These are phyloP conservation scores for Cephalopholis sonnerati DNA, from an alignment of 2,113 vertebrate species.

Conservation along the genomic window DNA sequence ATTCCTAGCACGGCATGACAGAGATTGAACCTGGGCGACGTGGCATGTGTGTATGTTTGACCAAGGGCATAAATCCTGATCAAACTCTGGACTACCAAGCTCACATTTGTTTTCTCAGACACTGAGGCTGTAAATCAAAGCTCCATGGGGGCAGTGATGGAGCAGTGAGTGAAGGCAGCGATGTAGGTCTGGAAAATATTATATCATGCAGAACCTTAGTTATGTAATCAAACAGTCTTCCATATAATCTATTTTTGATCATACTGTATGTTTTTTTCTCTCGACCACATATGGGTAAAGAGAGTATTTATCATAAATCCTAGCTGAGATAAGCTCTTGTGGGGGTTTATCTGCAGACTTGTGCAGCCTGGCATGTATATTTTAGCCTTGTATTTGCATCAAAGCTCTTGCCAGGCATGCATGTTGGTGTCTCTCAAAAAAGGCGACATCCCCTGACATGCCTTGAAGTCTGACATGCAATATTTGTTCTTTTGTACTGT, in stretches of 20 bases:
- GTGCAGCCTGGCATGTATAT: conserved; percentile 1
- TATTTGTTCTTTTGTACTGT: conserved; percentile 16
- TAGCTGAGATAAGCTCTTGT: background rate
- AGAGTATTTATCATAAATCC: conserved; percentile 21
- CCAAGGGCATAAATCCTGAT: conserved; percentile 47
- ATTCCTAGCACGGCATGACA: conserved; percentile 6
- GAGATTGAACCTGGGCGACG: background rate
- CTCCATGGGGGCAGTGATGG: conserved; percentile 22
- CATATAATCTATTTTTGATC: conserved; percentile 17
- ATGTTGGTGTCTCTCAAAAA: conserved; percentile 31
- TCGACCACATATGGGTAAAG: conserved; percentile 14
- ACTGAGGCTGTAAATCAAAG: conserved; percentile 38
- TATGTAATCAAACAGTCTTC: background rate
- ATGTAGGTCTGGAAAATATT: conserved; percentile 13
- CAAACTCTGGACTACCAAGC: conserved; percentile 30
- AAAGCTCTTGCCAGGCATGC: conserved; percentile 16
- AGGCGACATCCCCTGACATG: conserved; percentile 2
- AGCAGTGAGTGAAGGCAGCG: conserved; percentile 17
- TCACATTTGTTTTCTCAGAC: conserved; percentile 46
- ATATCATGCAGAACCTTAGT: conserved; percentile 22
- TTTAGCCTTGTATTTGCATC: conserved; percentile 40
- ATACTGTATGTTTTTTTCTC: background rate
- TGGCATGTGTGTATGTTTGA: background rate
- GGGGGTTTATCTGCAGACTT: conserved; percentile 7
- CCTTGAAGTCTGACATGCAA: conserved; percentile 1